These are phyloP conservation scores for Anthopleura sola DNA, from an alignment of 64 coral and sea anemone genomes.

Conservation along the genomic window DNA sequence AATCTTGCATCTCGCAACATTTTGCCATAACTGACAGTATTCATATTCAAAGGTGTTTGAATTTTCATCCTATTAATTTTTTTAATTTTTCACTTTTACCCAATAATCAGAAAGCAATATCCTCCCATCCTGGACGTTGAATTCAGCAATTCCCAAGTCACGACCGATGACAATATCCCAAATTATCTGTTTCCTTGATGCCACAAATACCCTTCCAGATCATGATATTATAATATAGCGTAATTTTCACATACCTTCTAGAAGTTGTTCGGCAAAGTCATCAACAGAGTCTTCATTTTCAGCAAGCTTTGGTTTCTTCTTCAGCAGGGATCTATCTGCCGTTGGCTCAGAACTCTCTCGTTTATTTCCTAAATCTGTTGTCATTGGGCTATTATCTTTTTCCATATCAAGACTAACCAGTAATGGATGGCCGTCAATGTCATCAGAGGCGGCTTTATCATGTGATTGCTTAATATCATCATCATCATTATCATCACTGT, in stretches of 20 bases:
- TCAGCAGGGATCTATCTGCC: neutral
- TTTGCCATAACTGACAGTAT: too few relatives aligned
- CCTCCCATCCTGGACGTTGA: too few relatives aligned
- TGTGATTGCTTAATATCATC: neutral
- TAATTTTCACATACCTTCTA: neutral
- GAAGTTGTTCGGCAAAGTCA: constrained; percentile 21
- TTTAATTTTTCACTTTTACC: too few relatives aligned
- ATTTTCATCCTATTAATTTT: too few relatives aligned
- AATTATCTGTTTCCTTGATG: too few relatives aligned
- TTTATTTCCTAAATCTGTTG: neutral
- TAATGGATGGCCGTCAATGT: neutral
- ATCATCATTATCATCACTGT: neutral
- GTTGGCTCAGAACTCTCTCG: neutral
- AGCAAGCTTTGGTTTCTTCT: neutral
- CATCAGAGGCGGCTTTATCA: neutral
- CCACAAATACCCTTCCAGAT: too few relatives aligned
- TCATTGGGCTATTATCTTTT: neutral
- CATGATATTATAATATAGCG: too few relatives aligned
- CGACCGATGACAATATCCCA: too few relatives aligned
- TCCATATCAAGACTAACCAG: neutral
- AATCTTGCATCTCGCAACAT: too few relatives aligned
- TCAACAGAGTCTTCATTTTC: constrained; percentile 12
- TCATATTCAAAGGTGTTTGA: too few relatives aligned
- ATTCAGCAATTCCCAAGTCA: too few relatives aligned
- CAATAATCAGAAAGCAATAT: too few relatives aligned